Evolutionary conservation across 2,888 invertebrate genomes (phyloP), one percentile per base, ranked within the genome.

Genomic region (Sinentomon sp.): DNA sequence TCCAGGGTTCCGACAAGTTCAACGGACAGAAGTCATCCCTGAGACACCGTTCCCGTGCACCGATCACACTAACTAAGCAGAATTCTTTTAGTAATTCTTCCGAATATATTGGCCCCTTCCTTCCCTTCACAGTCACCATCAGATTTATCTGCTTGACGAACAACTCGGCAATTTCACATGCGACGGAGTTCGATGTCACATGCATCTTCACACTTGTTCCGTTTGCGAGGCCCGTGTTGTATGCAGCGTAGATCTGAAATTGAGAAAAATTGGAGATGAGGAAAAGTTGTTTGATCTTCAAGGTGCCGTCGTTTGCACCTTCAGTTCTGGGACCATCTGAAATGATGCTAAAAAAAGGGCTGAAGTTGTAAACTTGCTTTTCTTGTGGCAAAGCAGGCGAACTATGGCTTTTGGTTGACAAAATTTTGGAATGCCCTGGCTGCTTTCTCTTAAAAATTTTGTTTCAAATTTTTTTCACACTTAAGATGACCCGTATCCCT

Each of bases 141-240:
- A 82, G 78, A 51, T 89, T 89, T 26, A 94, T 62, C 53, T 94
- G 89, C 50, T 83, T 78, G 33, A 94, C 80, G 16, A 94, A 87
- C 39, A 92, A 62, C 54, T 85, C 78, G 39, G 94, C 80, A 33
- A 94, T 85, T 56, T 94, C 92, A 12, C 83, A 63, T 1, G 89
- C 82, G 1, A 87, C 80, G 1, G 94, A 94, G 43, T 75, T 65
- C 1, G 77, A 73, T 1, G 83, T 87, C 1, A 94, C 82, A 52
- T 87, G 85, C 3, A 94, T 59, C 46, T 85, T 83, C 21, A 94
- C 66, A 45, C 85, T 83, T 1, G 87, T 87, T 5, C 87, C 89
- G 38, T 68, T 70, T 2, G 85, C 80, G 42, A 94, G 57, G 6
- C 92, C 92, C 0, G 85, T 87, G 43, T 89, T 80, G 53, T 92